phyloP scores from a whole-genome alignment of 2,797 vertebrate genomes.

The Danio tinwini region DNA sequence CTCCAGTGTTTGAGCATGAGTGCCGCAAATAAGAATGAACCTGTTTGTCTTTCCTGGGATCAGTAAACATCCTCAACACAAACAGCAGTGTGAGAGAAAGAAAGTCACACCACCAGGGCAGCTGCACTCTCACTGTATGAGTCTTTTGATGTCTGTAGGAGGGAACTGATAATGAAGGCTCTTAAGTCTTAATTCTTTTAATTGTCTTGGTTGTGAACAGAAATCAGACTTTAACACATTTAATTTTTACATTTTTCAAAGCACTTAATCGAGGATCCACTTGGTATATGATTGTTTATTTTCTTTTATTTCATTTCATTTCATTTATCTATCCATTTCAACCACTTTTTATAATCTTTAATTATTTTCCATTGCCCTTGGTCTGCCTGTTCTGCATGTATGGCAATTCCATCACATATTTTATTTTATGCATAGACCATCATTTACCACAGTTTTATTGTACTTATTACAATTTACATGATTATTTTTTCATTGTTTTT shows the following conservation, averaged over 20 bases:
- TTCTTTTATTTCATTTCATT: too few species aligned
- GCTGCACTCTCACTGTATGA: conserved; percentile 79
- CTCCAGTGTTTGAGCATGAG: conserved; percentile 71
- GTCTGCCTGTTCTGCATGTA: neutral
- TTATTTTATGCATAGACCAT: too few species aligned
- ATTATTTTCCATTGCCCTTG: too few species aligned
- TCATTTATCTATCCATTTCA: too few species aligned
- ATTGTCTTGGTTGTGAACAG: conserved; percentile 59
- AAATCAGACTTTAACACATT: conserved; percentile 30
- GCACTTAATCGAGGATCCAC: too few species aligned
- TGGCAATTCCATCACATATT: neutral
- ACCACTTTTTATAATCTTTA: too few species aligned
- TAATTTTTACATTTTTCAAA: neutral
- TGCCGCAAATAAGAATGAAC: conserved; percentile 73
- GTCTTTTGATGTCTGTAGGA: conserved; percentile 79
- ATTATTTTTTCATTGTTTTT: too few species aligned
- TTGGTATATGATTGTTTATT: too few species aligned
- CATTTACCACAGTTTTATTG: too few species aligned
- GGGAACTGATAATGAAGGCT: conserved; percentile 75
- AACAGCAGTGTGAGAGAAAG: conserved; percentile 76
- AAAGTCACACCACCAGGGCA: conserved; percentile 80
- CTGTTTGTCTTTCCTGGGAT: conserved; percentile 84
- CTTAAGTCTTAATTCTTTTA: conserved; percentile 78
- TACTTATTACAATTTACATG: too few species aligned
- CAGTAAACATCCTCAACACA: conserved; percentile 84